These are phyloP conservation scores for Tragelaphus buxtoni DNA, from an alignment of 2,113 vertebrate species.

Conservation along the genomic window DNA sequence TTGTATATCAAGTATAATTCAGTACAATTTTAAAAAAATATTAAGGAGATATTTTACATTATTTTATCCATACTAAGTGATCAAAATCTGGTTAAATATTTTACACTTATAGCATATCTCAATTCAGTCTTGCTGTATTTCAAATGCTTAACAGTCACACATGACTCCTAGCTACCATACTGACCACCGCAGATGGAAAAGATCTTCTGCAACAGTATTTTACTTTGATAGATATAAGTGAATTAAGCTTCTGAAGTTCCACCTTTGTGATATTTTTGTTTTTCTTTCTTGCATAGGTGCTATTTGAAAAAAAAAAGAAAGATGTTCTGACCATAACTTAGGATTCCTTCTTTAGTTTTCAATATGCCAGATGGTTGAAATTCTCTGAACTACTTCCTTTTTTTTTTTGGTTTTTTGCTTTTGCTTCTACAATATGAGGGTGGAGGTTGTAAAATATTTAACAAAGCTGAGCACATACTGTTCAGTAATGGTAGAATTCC, in stretches of 20 bases:
- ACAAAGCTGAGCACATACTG: not conserved
- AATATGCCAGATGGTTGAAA: constrained; percentile 26
- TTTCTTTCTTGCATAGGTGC: not conserved
- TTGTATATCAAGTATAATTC: not conserved
- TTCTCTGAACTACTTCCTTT: not conserved
- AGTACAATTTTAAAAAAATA: not conserved
- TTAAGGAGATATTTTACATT: not conserved
- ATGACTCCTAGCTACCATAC: not conserved
- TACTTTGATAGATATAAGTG: not conserved
- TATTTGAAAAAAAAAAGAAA: not conserved
- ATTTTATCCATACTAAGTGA: not conserved
- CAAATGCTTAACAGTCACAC: not conserved
- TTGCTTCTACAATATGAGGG: not conserved
- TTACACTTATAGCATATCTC: not conserved
- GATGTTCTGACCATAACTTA: not conserved
- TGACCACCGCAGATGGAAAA: not conserved
- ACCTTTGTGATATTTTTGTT: not conserved
- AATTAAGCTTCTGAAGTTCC: not conserved
- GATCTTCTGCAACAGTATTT: not conserved
- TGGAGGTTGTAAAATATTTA: not conserved
- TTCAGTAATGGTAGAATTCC: too few relatives aligned
- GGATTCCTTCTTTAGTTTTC: not conserved
- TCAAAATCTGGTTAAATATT: not conserved
- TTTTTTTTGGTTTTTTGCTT: not conserved
- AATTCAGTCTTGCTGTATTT: not conserved